phyloP scores from a whole-genome alignment of 30 jellyfish, hydroid and myxozoan species.

The Aurelia sp. region DNA sequence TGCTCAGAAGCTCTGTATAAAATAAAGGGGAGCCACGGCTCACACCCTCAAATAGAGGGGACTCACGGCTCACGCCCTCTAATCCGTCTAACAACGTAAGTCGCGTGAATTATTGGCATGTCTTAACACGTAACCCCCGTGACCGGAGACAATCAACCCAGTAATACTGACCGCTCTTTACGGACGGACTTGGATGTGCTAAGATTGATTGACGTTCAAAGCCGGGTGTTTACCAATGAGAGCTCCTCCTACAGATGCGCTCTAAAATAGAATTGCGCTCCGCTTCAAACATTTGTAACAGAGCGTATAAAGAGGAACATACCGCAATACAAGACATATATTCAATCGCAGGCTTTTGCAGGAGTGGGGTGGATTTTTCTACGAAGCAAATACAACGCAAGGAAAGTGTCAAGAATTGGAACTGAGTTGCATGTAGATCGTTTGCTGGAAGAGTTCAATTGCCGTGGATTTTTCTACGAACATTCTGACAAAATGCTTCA shows the following conservation, averaged over 20 bases:
- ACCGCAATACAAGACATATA: neutral
- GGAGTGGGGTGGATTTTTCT: no score
- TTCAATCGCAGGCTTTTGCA: no score
- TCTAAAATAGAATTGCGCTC: conserved; percentile 13
- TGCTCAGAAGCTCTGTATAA: neutral
- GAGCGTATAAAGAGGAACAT: conserved; percentile 1
- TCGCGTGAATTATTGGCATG: conserved; percentile 4
- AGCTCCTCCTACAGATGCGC: conserved; percentile 38
- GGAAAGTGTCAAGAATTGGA: no score
- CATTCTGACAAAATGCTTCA: no score
- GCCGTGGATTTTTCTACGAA: no score
- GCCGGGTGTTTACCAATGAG: conserved; percentile 46
- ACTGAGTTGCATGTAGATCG: no score
- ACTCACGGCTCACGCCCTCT: conserved; percentile 22
- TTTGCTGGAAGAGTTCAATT: no score
- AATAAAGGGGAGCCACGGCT: neutral
- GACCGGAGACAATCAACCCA: conserved; percentile 39
- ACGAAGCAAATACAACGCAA: no score
- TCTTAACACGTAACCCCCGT: conserved; percentile 53
- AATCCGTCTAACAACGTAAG: neutral
- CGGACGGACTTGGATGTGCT: conserved; percentile 49
- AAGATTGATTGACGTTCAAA: conserved; percentile 47
- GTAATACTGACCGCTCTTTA: conserved; percentile 45
- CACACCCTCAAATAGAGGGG: conserved; percentile 2
- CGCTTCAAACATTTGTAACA: conserved; percentile 11